These are phyloP conservation scores for Zaprionus lineosus DNA, from an alignment of 2,888 invertebrate species.

Conservation along the genomic window DNA sequence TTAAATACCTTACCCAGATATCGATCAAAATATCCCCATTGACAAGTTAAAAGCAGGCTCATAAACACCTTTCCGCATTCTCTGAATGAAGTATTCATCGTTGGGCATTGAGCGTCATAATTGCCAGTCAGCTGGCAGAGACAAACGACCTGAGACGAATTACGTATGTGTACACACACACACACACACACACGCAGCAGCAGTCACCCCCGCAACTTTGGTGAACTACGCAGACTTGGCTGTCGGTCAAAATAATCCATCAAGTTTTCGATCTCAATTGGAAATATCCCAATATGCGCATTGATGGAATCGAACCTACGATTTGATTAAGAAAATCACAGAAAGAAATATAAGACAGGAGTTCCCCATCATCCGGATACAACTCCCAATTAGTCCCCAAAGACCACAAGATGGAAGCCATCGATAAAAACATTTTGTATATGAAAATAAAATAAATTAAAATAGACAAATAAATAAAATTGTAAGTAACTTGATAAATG, in stretches of 20 bases:
- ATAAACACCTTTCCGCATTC: conserved; percentile 77
- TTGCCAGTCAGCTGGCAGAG: conserved; percentile 44
- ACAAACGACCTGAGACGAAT: conserved; percentile 65
- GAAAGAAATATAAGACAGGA: too few relatives aligned
- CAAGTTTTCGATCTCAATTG: conserved; percentile 54
- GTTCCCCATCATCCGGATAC: too few relatives aligned
- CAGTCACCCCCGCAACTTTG: neutral
- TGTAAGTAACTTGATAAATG: too few relatives aligned
- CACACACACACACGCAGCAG: neutral
- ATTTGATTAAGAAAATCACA: conserved; percentile 2
- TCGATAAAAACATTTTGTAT: too few relatives aligned
- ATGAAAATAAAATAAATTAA: too few relatives aligned
- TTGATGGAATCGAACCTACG: neutral
- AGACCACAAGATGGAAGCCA: too few relatives aligned
- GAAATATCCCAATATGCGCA: conserved; percentile 35
- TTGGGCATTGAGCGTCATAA: conserved; percentile 27
- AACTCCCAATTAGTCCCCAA: too few relatives aligned
- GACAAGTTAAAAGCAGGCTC: conserved; percentile 34
- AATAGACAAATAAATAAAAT: too few relatives aligned
- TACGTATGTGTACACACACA: conserved; percentile 15
- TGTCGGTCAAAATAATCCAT: conserved; percentile 64
- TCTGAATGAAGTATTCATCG: conserved; percentile 41
- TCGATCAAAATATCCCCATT: conserved; percentile 55
- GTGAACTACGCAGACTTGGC: conserved; percentile 32
- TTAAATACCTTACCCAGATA: conserved; percentile 39